These are phyloP conservation scores for Ceratina japonica DNA, from an alignment of 1,140 invertebrate genomes.

Conservation along the genomic window DNA sequence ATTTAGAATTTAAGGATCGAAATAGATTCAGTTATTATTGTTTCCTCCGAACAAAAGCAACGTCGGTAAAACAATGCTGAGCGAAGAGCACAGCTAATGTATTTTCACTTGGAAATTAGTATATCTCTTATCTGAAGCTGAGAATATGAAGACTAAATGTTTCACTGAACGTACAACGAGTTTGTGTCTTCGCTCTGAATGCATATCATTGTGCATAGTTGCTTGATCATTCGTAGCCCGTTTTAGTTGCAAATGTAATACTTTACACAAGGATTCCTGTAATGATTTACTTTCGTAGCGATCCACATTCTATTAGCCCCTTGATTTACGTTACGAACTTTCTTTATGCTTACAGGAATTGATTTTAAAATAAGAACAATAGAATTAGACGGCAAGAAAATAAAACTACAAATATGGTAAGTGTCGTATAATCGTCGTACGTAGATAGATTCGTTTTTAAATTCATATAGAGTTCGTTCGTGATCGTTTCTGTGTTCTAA, in stretches of 20 bases:
- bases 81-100: neutral
- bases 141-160: no score
- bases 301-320: neutral
- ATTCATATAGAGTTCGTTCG: neutral
- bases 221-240: neutral
- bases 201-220: neutral
- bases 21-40: constrained; percentile 3
- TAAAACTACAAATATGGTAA: constrained; percentile 99
- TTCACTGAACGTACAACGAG: no score
- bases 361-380: constrained; percentile 99
- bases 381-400: constrained; percentile 98
- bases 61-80: neutral
- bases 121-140: neutral
- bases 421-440: constrained; percentile 54
- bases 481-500: no score
- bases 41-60: neutral
- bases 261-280: neutral
- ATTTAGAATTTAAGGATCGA: neutral
- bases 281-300: neutral
- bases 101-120: neutral
- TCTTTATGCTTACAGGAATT: constrained; percentile 87
- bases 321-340: constrained; percentile 15
- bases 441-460: neutral
- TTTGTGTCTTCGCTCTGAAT: neutral
- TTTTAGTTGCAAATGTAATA: constrained; percentile 10